Conservation (phyloP, 2,888 invertebrate species). For the Liodrosophila aerea region DNA sequence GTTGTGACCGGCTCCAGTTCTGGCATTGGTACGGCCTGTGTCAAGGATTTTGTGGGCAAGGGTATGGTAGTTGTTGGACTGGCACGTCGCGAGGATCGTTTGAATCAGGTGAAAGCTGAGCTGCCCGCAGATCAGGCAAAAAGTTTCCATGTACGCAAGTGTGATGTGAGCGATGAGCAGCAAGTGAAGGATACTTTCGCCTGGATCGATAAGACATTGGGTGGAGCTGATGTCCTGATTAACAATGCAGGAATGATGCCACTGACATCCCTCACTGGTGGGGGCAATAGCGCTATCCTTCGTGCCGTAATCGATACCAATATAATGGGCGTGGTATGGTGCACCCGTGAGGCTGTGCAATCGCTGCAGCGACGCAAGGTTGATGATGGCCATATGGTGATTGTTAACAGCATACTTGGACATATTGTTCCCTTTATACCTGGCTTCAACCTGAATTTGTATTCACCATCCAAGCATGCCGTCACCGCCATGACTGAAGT, state of each 20-base stretch:
- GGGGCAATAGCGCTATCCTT: neutral
- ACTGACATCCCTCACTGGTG: neutral
- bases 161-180: neutral
- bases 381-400: neutral
- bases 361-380: neutral
- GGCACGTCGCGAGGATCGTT: conserved; percentile 1
- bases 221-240: neutral
- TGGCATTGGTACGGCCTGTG: neutral
- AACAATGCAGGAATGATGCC: conserved; percentile 1
- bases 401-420: neutral
- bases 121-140: neutral
- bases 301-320: neutral
- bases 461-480: neutral
- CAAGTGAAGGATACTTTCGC: neutral
- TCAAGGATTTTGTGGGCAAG: neutral
- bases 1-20: conserved; percentile 1
- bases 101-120: neutral
- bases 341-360: neutral
- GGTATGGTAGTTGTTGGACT: neutral
- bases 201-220: neutral
- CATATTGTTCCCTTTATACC: neutral
- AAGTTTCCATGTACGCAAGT: neutral
- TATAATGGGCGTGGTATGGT: neutral
- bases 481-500: conserved; percentile 5
- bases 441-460: neutral